Percentiles rank a stretch among this genome's conserved stretches.
These are phyloP conservation scores for Passer domesticus DNA, from an alignment of 2,113 vertebrate genomes.

Conservation along the genomic window DNA sequence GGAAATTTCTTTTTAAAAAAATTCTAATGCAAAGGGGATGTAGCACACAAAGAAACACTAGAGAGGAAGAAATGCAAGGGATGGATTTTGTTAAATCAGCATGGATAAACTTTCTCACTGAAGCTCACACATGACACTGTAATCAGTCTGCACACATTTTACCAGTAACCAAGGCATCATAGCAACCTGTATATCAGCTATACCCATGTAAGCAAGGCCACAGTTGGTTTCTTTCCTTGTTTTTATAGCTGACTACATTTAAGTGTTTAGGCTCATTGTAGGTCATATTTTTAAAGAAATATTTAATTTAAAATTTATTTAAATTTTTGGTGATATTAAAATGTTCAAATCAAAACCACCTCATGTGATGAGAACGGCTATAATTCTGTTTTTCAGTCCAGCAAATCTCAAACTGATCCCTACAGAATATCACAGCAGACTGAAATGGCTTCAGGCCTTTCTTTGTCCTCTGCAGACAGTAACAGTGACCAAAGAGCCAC, in stretches of 20 bases:
- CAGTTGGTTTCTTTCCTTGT: neutral
- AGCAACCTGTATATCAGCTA: neutral
- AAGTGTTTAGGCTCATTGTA: neutral
- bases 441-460: neutral
- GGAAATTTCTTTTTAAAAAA: neutral
- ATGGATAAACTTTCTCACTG: neutral
- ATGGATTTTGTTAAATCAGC: neutral
- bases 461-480: neutral
- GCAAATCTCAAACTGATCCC: neutral
- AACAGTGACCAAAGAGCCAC: neutral
- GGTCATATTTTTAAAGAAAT: neutral
- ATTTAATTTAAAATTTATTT: neutral
- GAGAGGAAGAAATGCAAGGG: neutral
- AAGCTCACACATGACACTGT: neutral
- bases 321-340: neutral
- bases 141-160: neutral
- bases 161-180: neutral
- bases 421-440: neutral
- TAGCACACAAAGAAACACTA: neutral
- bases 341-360: neutral
- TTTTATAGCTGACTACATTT: neutral
- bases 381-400: neutral
- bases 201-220: neutral
- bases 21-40: neutral
- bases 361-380: neutral